Conservation (phyloP, 2,797 vertebrate species). For the Anolis apletophallus region DNA sequence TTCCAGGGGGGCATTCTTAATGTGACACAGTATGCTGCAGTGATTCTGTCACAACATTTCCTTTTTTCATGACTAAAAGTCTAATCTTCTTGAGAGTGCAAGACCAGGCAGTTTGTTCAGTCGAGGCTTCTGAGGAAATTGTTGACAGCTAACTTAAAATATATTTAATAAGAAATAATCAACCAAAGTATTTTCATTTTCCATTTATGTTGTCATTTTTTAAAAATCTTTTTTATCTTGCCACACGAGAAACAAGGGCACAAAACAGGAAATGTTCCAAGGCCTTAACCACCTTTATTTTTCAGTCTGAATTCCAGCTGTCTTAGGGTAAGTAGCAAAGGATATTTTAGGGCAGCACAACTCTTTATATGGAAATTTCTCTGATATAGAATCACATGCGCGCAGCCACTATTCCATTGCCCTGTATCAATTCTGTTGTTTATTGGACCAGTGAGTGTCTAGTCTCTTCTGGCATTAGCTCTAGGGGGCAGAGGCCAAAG, state of each 20-base stretch:
- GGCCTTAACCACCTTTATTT: slow-evolving; percentile 42
- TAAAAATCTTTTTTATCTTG: slow-evolving; percentile 57
- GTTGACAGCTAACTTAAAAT: slow-evolving; percentile 59
- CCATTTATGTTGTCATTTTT: slow-evolving; percentile 56
- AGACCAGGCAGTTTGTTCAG: slow-evolving; percentile 64
- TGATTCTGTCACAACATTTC: slow-evolving; percentile 62
- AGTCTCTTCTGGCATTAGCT: slow-evolving; percentile 15
- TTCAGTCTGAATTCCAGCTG: slow-evolving; percentile 53
- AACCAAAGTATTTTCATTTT: slow-evolving; percentile 67
- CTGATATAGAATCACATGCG: neutral
- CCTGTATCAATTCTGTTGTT: neutral
- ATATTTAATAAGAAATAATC: slow-evolving; percentile 64
- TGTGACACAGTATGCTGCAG: slow-evolving; percentile 57
- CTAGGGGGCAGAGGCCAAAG: neutral
- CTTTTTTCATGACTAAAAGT: slow-evolving; percentile 59
- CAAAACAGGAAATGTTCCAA: slow-evolving; percentile 48
- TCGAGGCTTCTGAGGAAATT: slow-evolving; percentile 60
- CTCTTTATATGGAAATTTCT: slow-evolving; percentile 1
- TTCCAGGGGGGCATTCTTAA: slow-evolving; percentile 46
- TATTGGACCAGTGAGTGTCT: slow-evolving; percentile 8
- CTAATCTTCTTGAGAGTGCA: slow-evolving; percentile 62
- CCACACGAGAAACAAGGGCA: slow-evolving; percentile 50
- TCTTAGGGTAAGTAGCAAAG: slow-evolving; percentile 54
- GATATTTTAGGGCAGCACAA: slow-evolving; percentile 1
- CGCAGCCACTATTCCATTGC: neutral